phyloP scores from a whole-genome alignment of 2,113 vertebrate genomes.

The Dermatemys mawii region DNA sequence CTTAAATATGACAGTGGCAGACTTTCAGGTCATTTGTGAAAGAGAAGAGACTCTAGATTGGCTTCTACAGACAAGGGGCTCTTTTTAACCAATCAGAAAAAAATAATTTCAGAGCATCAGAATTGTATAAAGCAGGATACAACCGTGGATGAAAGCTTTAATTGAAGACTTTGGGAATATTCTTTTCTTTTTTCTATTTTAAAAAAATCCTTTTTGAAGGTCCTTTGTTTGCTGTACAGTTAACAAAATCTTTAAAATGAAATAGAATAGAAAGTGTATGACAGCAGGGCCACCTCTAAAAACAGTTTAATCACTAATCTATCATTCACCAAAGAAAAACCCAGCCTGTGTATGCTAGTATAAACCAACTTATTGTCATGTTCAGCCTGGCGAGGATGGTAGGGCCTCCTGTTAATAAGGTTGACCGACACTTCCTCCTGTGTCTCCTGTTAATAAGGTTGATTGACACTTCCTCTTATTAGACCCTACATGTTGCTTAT shows the following conservation, averaged over 20 bases:
- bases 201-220: background rate
- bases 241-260: background rate
- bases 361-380: background rate
- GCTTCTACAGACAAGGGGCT: rapidly evolving
- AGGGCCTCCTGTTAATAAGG: background rate
- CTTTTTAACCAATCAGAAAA: background rate
- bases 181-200: background rate
- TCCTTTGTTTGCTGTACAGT: background rate
- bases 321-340: background rate
- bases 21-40: background rate
- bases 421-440: too few species aligned
- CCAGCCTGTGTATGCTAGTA: background rate
- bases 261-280: background rate
- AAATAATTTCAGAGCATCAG: background rate
- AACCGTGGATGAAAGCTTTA: background rate
- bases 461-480: background rate
- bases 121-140: background rate
- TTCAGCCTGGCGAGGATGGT: background rate
- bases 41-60: background rate
- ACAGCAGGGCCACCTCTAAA: background rate
- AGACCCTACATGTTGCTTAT: background rate
- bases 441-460: background rate
- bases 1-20: background rate
- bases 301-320: background rate
- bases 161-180: background rate